Conservation (phyloP, 2,888 invertebrate species). For the Penaeus monodon region DNA sequence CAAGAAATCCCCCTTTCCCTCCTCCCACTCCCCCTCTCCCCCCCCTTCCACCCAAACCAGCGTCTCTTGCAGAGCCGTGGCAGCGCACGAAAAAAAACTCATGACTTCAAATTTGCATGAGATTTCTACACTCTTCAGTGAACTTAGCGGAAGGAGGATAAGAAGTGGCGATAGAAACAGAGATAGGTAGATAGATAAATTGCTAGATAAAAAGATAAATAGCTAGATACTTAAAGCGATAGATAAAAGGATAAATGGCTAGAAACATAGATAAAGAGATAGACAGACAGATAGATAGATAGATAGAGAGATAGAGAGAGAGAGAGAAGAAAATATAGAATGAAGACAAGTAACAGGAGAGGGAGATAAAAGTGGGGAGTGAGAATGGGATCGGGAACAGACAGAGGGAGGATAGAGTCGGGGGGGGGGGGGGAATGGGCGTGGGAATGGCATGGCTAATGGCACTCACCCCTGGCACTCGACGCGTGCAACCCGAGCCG, state of each 20-base stretch:
- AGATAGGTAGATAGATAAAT: neutral
- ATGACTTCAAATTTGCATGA: too few relatives aligned
- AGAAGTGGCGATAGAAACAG: too few relatives aligned
- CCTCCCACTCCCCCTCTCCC: neutral
- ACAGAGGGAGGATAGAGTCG: neutral
- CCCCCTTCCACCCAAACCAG: neutral
- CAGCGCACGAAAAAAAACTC: too few relatives aligned
- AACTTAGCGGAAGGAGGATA: too few relatives aligned
- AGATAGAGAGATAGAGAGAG: too few relatives aligned
- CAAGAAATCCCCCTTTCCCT: neutral
- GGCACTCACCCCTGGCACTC: too few relatives aligned
- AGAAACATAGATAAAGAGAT: neutral
- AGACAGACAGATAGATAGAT: neutral
- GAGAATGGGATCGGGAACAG: slow-evolving; percentile 7
- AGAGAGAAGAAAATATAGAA: neutral
- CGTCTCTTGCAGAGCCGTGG: too few relatives aligned
- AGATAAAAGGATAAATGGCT: neutral
- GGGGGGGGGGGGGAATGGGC: neutral
- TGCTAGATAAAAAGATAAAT: neutral
- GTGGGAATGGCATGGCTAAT: neutral
- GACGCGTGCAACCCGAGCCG: too few relatives aligned
- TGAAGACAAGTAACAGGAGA: neutral
- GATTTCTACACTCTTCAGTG: too few relatives aligned
- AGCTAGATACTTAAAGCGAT: too few relatives aligned
- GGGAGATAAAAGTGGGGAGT: neutral